Conservation (phyloP, 1,140 invertebrate genomes). For the Subanguina moxae region DNA sequence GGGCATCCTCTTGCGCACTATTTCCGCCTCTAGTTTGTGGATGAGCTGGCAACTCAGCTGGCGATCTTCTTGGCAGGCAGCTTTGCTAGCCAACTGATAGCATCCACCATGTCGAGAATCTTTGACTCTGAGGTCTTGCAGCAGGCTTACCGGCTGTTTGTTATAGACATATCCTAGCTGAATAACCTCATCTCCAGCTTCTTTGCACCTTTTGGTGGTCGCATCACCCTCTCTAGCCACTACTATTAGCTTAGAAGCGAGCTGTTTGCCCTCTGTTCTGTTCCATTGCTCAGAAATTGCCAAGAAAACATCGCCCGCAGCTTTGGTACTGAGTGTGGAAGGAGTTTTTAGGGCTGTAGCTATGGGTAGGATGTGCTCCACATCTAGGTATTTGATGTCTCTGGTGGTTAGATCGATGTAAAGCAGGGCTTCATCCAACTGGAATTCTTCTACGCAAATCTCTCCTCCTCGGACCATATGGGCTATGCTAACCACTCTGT, state of each 20-base stretch:
- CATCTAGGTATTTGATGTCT: conserved; percentile 31
- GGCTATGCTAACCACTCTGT: conserved; percentile 14
- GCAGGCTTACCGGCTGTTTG: conserved; percentile 5
- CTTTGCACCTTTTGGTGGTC: conserved; percentile 18
- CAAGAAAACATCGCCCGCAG: conserved; percentile 40
- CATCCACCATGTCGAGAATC: conserved; percentile 41
- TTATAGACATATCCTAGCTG: conserved; percentile 43
- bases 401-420: conserved; percentile 45
- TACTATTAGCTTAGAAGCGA: not conserved
- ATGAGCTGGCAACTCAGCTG: conserved; percentile 31
- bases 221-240: conserved; percentile 16
- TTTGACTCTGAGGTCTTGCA: conserved; percentile 7
- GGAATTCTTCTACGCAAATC: conserved; percentile 40
- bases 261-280: conserved; percentile 22
- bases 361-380: conserved; percentile 26
- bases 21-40: conserved; percentile 17
- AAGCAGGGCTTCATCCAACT: conserved; percentile 44
- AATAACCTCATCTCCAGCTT: conserved; percentile 35
- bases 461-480: not conserved
- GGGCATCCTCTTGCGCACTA: conserved; percentile 21
- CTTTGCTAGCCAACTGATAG: conserved; percentile 45
- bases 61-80: conserved; percentile 30
- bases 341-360: conserved; percentile 28
- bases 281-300: conserved; percentile 37
- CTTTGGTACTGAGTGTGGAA: conserved; percentile 34